phyloP scores from a whole-genome alignment of 2,113 vertebrate species.

The Neodontobutis hainanensis region DNA sequence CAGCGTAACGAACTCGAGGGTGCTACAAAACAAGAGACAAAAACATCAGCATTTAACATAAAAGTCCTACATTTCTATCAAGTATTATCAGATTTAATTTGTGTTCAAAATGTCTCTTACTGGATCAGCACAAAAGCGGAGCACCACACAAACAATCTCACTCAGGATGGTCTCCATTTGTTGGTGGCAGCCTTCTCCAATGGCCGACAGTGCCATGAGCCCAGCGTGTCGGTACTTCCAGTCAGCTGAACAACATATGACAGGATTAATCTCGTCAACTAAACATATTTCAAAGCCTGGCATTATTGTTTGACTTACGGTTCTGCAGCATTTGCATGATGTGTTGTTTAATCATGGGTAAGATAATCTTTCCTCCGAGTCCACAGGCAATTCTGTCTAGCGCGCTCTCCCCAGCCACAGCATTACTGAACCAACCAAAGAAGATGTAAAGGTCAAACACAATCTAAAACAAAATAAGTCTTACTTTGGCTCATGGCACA shows the following conservation, averaged over 20 bases:
- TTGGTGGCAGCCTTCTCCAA: slow-evolving; percentile 98
- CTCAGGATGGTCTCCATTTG: slow-evolving; percentile 98
- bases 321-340: slow-evolving; percentile 99
- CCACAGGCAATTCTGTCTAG: slow-evolving; percentile 97
- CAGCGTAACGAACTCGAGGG: slow-evolving; percentile 93
- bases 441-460: neutral
- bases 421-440: slow-evolving; percentile 81
- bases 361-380: slow-evolving; percentile 94
- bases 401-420: slow-evolving; percentile 95
- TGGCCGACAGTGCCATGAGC: slow-evolving; percentile 96
- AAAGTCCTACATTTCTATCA: neutral
- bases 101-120: slow-evolving; percentile 76
- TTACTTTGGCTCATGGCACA: neutral
- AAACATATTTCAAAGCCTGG: too few relatives aligned
- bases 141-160: slow-evolving; percentile 95
- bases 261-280: too few relatives aligned
- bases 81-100: neutral
- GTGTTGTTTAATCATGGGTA: slow-evolving; percentile 98
- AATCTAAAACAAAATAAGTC: too few relatives aligned
- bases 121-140: slow-evolving; percentile 93
- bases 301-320: slow-evolving; percentile 79
- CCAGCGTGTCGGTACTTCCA: slow-evolving; percentile 98
- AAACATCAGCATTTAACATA: neutral
- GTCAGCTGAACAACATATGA: slow-evolving; percentile 80
- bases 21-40: slow-evolving; percentile 79